A percentile compares a stretch with the other conserved stretches of the same genome.
These are phyloP conservation scores for Acrobasis suavella DNA, from an alignment of 2,888 invertebrate species.

Conservation along the genomic window DNA sequence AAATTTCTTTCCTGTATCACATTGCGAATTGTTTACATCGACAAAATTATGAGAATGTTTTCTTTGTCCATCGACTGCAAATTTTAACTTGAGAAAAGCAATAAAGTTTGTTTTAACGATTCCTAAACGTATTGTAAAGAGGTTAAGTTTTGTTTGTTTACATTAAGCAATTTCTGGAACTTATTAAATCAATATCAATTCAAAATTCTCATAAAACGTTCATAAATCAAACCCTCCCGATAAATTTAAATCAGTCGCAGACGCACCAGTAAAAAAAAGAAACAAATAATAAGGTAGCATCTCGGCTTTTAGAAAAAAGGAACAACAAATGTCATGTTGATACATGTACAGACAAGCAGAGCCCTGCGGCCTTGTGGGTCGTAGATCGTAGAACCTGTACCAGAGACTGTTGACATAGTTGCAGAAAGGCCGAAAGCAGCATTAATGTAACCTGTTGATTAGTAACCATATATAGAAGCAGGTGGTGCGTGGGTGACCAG, in stretches of 20 bases:
- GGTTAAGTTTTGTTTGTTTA: neutral
- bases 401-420: slow-evolving; percentile 18
- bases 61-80: slow-evolving; percentile 11
- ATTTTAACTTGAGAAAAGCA: neutral
- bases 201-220: no score
- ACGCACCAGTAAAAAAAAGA: neutral
- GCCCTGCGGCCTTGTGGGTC: slow-evolving; percentile 18
- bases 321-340: slow-evolving; percentile 17
- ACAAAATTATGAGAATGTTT: slow-evolving; percentile 10
- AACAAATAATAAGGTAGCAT: neutral
- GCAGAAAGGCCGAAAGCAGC: slow-evolving; percentile 17
- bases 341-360: slow-evolving; percentile 26
- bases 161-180: neutral
- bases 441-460: slow-evolving; percentile 51
- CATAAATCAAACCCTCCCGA: neutral
- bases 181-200: neutral
- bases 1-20: slow-evolving; percentile 6
- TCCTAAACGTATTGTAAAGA: neutral
- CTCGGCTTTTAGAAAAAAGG: neutral
- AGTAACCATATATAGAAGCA: slow-evolving; percentile 59
- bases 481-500: slow-evolving; percentile 65
- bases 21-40: slow-evolving; percentile 12
- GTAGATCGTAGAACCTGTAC: neutral
- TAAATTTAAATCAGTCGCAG: neutral
- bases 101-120: neutral